Percentiles rank a stretch among this genome's conserved stretches.
Conservation (phyloP, 2,797 vertebrate genomes). For the Serranus cabrilla region DNA sequence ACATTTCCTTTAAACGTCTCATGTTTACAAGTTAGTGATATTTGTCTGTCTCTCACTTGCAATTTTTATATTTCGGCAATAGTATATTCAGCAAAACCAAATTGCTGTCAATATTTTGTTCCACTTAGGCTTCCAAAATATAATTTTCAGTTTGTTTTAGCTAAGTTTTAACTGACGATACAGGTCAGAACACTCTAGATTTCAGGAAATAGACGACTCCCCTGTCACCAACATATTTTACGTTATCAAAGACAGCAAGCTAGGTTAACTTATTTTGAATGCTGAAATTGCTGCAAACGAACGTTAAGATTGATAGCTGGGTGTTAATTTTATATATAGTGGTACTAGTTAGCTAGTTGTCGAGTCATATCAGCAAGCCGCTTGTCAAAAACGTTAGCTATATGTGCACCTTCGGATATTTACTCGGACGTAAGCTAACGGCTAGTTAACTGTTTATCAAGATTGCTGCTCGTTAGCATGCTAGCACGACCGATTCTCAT, state of each 20-base stretch:
- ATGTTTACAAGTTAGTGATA: slow-evolving; percentile 75
- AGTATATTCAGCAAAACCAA: not conserved
- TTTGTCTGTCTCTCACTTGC: not conserved
- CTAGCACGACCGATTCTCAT: slow-evolving; percentile 50
- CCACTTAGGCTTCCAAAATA: not conserved
- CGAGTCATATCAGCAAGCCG: slow-evolving; percentile 43
- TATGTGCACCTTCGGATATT: slow-evolving; percentile 37
- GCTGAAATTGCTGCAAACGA: slow-evolving; percentile 1
- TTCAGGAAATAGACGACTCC: slow-evolving; percentile 83
- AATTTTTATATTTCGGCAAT: not conserved
- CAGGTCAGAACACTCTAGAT: slow-evolving; percentile 55
- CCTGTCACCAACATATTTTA: slow-evolving; percentile 62
- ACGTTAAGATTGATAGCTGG: not conserved
- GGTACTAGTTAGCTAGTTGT: slow-evolving; percentile 29
- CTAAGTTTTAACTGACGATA: slow-evolving; percentile 34
- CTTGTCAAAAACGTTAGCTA: slow-evolving; percentile 59
- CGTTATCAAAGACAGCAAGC: slow-evolving; percentile 38
- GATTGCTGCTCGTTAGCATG: slow-evolving; percentile 57
- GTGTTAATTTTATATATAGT: not conserved
- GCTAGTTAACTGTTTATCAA: slow-evolving; percentile 64
- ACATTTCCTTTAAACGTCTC: slow-evolving; percentile 68
- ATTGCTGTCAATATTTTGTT: not conserved
- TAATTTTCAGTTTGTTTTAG: slow-evolving; percentile 52
- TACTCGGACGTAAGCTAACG: slow-evolving; percentile 60
- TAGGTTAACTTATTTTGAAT: slow-evolving; percentile 8